These are phyloP conservation scores for Drosophila grimshawi DNA, from an alignment of 1,140 invertebrate species.

Conservation along the genomic window DNA sequence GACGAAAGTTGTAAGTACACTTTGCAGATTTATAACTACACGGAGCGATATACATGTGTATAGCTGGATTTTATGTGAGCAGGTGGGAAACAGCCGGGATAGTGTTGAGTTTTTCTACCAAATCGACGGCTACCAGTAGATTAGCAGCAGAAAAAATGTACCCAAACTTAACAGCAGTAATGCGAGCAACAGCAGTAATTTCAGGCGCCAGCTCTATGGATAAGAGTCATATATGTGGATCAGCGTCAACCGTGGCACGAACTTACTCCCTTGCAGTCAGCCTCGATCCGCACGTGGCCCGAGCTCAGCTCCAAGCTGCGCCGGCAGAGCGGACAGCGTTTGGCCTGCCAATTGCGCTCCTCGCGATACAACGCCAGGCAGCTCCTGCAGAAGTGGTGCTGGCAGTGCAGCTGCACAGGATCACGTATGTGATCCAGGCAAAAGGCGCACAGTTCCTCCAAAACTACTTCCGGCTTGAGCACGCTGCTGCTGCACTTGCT, in stretches of 20 bases:
- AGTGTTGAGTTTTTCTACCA: neutral
- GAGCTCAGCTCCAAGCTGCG: constrained; percentile 8
- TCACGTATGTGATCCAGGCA: constrained; percentile 49
- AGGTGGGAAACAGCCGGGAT: neutral
- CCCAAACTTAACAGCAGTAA: constrained; percentile 48
- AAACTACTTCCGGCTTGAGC: neutral
- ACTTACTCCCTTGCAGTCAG: constrained; percentile 1
- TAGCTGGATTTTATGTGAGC: neutral
- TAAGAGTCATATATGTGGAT: neutral
- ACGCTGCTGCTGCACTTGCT: neutral
- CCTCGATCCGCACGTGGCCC: neutral
- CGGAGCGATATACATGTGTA: neutral
- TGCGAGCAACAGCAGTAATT: constrained; percentile 10
- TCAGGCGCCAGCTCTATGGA: constrained; percentile 35
- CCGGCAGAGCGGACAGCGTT: constrained; percentile 56
- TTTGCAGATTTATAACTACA: neutral
- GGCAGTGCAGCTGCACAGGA: constrained; percentile 49
- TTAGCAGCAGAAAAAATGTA: constrained; percentile 54
- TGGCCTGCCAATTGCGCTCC: constrained; percentile 52
- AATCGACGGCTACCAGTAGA: constrained; percentile 49
- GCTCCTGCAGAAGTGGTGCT: constrained; percentile 54
- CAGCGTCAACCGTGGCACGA: neutral
- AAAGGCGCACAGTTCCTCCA: constrained; percentile 51
- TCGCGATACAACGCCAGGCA: constrained; percentile 50
- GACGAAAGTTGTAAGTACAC: constrained; percentile 1